A percentile compares a stretch with the other conserved stretches of the same genome.
These are phyloP conservation scores for Tetramorium alpestre DNA, from an alignment of 1,140 invertebrate genomes.

Conservation along the genomic window DNA sequence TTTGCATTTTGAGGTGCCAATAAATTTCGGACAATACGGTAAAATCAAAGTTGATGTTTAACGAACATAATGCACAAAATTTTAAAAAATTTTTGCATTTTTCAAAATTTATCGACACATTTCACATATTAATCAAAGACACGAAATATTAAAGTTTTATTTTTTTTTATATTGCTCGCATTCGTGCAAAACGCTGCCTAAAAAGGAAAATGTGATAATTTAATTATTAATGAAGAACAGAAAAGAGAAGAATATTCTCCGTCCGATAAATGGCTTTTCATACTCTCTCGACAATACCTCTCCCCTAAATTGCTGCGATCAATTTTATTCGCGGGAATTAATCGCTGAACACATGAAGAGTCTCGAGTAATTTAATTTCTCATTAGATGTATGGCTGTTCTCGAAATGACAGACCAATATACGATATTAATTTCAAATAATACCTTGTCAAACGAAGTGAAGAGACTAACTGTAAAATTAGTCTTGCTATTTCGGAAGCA, in stretches of 20 bases:
- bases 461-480: constrained; percentile 33
- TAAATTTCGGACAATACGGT: neutral
- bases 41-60: neutral
- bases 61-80: neutral
- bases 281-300: constrained; percentile 30
- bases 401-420: constrained; percentile 32
- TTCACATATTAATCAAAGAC: neutral
- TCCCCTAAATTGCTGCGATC: constrained; percentile 67
- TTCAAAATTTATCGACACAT: neutral
- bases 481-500: neutral
- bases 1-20: too few species aligned
- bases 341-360: constrained; percentile 63
- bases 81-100: neutral
- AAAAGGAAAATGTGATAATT: neutral
- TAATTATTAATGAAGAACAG: constrained; percentile 60
- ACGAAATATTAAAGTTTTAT: neutral
- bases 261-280: constrained; percentile 62
- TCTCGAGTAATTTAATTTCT: constrained; percentile 68
- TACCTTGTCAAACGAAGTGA: constrained; percentile 2
- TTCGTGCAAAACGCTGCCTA: neutral
- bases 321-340: constrained; percentile 70
- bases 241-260: constrained; percentile 52
- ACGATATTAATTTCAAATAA: constrained; percentile 45
- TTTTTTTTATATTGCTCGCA: neutral
- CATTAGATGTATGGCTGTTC: constrained; percentile 36